A percentile compares a stretch with the other conserved stretches of the same genome.
Conservation (phyloP, 2,797 vertebrate genomes). For the Buceros bicornis region DNA sequence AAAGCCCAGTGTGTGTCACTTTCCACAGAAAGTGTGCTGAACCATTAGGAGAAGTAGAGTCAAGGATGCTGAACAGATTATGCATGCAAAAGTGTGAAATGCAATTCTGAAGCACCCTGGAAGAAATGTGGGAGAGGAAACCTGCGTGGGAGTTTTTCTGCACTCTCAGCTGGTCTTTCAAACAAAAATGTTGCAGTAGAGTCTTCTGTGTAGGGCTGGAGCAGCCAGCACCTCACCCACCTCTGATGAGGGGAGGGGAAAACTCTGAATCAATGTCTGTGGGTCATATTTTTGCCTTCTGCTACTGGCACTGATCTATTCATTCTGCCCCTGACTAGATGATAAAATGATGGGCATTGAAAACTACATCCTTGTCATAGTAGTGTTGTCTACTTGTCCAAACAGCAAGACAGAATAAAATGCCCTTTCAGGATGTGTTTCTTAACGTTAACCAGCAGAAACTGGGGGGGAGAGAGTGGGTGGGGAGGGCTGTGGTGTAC, state of each 20-base stretch:
- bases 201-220: not conserved
- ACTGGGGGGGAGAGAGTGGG: fast-evolving
- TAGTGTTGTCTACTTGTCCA: not conserved
- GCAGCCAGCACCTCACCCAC: not conserved
- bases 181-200: not conserved
- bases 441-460: not conserved
- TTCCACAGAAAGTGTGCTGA: not conserved
- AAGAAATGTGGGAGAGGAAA: not conserved
- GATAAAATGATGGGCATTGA: not conserved
- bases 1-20: not conserved
- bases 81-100: not conserved
- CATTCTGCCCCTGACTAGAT: not conserved
- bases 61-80: not conserved
- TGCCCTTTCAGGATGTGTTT: not conserved
- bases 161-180: not conserved
- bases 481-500: not conserved
- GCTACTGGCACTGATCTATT: not conserved
- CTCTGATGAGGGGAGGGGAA: not conserved
- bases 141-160: not conserved
- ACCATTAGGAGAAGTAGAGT: not conserved
- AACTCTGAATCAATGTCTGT: not conserved
- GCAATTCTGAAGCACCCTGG: not conserved
- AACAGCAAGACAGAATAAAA: not conserved
- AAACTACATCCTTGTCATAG: not conserved
- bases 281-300: not conserved